Conservation (phyloP, 2,888 invertebrate species). For the Athrips mouffetella region DNA sequence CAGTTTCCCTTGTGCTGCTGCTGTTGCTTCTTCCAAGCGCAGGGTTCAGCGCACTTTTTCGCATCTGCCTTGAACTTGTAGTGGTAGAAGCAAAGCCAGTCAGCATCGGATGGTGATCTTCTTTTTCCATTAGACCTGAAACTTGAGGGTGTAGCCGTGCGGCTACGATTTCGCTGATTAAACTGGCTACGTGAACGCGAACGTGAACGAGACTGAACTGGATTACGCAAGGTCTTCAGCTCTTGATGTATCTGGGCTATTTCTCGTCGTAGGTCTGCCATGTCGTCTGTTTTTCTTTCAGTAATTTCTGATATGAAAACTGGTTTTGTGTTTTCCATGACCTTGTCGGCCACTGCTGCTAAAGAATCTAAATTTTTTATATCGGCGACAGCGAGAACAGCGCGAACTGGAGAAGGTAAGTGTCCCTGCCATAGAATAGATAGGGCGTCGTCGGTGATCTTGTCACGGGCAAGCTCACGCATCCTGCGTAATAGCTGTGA, state of each 20-base stretch:
- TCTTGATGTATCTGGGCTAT: constrained; percentile 10
- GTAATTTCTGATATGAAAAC: neutral
- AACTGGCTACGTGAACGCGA: too few relatives aligned
- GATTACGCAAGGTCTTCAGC: neutral
- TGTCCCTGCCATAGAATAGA: constrained; percentile 13
- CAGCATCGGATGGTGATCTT: neutral
- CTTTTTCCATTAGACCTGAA: neutral
- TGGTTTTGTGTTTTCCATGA: constrained; percentile 1
- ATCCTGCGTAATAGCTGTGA: constrained; percentile 17
- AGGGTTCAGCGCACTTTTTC: neutral
- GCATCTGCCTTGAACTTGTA: neutral
- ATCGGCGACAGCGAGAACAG: constrained; percentile 8
- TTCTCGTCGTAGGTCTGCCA: neutral
- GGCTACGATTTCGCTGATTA: neutral
- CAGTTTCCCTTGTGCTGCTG: constrained; percentile 15
- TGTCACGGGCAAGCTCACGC: constrained; percentile 17
- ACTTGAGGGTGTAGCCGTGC: neutral
- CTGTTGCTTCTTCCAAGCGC: constrained; percentile 8
- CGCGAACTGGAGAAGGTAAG: constrained; percentile 9
- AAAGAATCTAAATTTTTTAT: constrained; percentile 2
- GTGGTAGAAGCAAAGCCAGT: constrained; percentile 5
- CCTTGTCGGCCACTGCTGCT: constrained; percentile 11
- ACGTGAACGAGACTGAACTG: too few relatives aligned
- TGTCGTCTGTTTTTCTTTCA: neutral
- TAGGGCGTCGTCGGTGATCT: constrained; percentile 14